Conservation (phyloP, 2,797 vertebrate species). For the Onychomys arenicola region DNA sequence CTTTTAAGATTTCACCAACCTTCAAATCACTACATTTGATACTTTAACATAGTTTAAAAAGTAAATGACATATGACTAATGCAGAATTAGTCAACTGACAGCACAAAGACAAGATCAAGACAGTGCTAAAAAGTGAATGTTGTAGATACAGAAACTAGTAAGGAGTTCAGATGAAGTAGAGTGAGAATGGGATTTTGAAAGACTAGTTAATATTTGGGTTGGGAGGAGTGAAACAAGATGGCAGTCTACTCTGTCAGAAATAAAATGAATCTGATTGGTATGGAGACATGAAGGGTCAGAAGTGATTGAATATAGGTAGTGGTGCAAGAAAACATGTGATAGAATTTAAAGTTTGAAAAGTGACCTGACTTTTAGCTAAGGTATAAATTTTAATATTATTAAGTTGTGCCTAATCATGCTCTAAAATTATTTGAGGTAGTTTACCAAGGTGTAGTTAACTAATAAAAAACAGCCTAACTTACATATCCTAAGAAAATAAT, state of each 20-base stretch:
- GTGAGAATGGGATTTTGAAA: slow-evolving; percentile 1
- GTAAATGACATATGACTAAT: background rate
- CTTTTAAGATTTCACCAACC: background rate
- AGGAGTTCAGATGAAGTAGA: background rate
- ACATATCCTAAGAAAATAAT: background rate
- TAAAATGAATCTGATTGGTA: background rate
- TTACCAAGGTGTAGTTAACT: background rate
- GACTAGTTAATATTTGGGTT: background rate
- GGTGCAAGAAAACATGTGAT: background rate
- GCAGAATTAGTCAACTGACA: background rate
- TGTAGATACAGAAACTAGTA: background rate
- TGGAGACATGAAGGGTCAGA: background rate
- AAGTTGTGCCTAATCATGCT: background rate
- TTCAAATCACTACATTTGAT: background rate
- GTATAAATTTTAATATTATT: slow-evolving; percentile 26
- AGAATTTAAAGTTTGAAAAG: background rate
- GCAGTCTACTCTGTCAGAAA: background rate
- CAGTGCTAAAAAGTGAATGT: background rate
- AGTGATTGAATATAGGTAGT: background rate
- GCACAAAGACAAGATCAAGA: background rate
- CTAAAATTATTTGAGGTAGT: background rate
- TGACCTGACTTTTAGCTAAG: background rate
- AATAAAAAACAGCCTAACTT: slow-evolving; percentile 44
- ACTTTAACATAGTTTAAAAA: background rate
- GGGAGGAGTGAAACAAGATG: background rate